phyloP scores from a whole-genome alignment of 2,797 vertebrate genomes.

The Phaenicophaeus curvirostris region DNA sequence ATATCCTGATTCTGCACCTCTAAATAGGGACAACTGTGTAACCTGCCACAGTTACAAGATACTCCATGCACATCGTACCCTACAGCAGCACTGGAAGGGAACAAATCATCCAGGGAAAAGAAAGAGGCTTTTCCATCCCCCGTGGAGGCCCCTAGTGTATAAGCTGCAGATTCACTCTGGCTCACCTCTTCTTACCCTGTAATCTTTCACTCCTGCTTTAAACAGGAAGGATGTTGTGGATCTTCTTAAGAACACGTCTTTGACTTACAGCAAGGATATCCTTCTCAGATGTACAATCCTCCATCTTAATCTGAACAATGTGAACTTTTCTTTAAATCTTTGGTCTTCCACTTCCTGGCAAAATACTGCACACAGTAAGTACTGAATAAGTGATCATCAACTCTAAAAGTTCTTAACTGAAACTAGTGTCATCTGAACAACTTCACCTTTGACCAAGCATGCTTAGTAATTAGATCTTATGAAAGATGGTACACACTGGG shows the following conservation, averaged over 20 bases:
- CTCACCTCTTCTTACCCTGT: background rate
- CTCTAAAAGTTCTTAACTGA: background rate
- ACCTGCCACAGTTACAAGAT: background rate
- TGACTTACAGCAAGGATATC: background rate
- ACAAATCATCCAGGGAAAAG: background rate
- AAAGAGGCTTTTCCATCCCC: background rate
- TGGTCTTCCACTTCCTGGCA: background rate
- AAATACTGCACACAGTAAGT: background rate
- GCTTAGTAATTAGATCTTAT: background rate
- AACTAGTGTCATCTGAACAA: background rate
- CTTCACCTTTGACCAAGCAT: background rate
- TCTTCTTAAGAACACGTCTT: background rate
- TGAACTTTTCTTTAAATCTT: background rate
- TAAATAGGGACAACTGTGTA: background rate
- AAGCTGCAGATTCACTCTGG: background rate
- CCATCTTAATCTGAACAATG: background rate
- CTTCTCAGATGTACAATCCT: background rate
- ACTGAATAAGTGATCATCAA: background rate
- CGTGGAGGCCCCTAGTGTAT: background rate
- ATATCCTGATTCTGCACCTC: background rate
- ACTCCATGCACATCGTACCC: background rate
- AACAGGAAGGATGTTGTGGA: constrained; percentile 13
- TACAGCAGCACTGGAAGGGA: background rate
- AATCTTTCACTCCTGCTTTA: background rate
- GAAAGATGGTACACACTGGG: background rate